Evolutionary conservation across 2,888 invertebrate genomes (phyloP), one percentile per base, ranked within the genome.

Genomic region (Rhopalosiphum nymphaeae): DNA sequence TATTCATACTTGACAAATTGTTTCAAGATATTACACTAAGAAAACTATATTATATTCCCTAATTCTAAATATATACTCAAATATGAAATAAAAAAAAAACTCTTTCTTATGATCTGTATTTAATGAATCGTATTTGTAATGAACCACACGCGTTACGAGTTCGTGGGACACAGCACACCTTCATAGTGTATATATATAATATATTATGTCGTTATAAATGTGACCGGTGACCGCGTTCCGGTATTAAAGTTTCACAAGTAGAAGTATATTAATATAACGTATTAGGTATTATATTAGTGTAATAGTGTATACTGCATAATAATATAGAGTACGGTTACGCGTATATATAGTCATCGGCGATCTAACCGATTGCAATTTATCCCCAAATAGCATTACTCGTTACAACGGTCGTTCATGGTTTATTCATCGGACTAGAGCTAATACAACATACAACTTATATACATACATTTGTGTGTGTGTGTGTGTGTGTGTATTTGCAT

Each of bases 401-500:
- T 42, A 85, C 44, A 85, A 85, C 85, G 44, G 85, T 44, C 53
- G 88, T 53, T 88, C 88, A 88, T 88, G 78, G 78, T 56, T 57
- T 42, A 57, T 89, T 89, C 56, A 56, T 56, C 5, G 10, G 3
- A 36, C 21, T 36, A 36, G 21, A 78, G 21, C 36, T 36, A 78
- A 78, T 78, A 78, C 36, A 2, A 36, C 36, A 11, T 61, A 78
- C 21, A 9, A 36, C 78, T 78, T 36, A 67, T n/a, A 67, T n/a
- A 36, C 67, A 7, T 36, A 61, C 3, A n/a, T 13, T 7, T 78
- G 21, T 36, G 26, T 29, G 16, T 88, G 49, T 56, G 67, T 29
- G 61, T 57, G 57, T 56, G 26, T 29, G 61, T 16, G 16, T 78
- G 78, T 42, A 36, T 78, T 42, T 42, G 53, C 13, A 42, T 56